phyloP scores from a whole-genome alignment of 2,797 vertebrate species.

The Tympanoctomys barrerae region DNA sequence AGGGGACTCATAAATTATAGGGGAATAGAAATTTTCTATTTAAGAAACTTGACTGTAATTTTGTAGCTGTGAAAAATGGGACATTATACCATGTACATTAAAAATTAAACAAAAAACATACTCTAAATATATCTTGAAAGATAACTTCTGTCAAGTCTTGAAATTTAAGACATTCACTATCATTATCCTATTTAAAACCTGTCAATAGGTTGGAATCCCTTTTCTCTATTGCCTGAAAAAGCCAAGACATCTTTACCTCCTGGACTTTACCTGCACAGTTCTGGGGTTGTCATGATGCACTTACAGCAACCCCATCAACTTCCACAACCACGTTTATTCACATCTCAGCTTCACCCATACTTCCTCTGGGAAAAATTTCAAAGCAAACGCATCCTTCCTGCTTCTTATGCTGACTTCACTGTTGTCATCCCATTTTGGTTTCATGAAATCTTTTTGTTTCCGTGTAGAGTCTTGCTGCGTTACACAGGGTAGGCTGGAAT shows the following conservation, averaged over 20 bases:
- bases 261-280: neutral
- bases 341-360: neutral
- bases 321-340: neutral
- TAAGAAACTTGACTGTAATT: neutral
- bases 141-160: neutral
- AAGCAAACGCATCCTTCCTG: rapidly evolving
- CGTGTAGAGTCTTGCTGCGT: neutral
- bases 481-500: neutral
- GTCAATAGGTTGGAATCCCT: neutral
- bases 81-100: neutral
- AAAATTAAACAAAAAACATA: neutral
- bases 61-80: neutral
- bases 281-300: neutral
- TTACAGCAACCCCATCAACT: neutral
- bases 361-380: neutral
- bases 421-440: neutral
- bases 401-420: neutral
- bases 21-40: neutral
- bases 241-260: neutral
- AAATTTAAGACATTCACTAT: neutral
- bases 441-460: neutral
- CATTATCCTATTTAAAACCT: neutral
- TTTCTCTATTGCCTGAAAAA: neutral
- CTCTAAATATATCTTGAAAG: neutral
- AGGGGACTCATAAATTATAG: constrained; percentile 8